phyloP scores from a whole-genome alignment of 2,888 invertebrate species.

The Tridacna crocea region DNA sequence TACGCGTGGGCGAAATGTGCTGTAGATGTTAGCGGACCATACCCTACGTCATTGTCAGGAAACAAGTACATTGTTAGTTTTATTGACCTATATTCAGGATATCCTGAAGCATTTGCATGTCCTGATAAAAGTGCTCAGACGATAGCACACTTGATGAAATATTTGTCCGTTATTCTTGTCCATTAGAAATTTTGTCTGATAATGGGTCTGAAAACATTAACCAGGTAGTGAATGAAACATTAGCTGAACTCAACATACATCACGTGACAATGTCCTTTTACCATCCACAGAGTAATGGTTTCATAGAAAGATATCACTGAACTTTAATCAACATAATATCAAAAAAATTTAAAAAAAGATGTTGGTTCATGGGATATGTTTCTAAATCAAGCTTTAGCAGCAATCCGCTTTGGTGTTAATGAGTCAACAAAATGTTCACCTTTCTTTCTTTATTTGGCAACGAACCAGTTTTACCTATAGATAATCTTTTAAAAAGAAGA shows the following conservation, averaged over 20 bases:
- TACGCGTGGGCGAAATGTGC: not conserved
- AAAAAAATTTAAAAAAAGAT: conserved; percentile 31
- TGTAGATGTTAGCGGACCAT: conserved; percentile 29
- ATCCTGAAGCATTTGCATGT: too few relatives aligned
- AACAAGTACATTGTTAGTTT: conserved; percentile 12
- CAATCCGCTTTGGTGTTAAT: too few relatives aligned
- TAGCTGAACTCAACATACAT: conserved; percentile 26
- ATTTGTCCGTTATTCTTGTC: conserved; percentile 32
- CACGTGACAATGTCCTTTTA: conserved; percentile 36
- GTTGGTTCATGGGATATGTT: too few relatives aligned
- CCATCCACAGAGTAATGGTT: conserved; percentile 23
- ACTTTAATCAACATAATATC: conserved; percentile 32
- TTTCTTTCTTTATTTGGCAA: too few relatives aligned
- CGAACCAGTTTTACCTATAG: too few relatives aligned
- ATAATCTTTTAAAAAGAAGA: too few relatives aligned
- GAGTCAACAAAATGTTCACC: too few relatives aligned
- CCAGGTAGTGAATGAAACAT: conserved; percentile 24
- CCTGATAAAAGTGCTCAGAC: too few relatives aligned
- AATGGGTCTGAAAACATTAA: conserved; percentile 36
- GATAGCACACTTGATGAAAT: too few relatives aligned
- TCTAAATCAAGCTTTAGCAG: too few relatives aligned
- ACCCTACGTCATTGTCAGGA: not conserved
- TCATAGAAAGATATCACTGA: conserved; percentile 35
- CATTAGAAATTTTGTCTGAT: conserved; percentile 41
- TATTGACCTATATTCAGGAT: too few relatives aligned